phyloP scores from a whole-genome alignment of 2,888 invertebrate species.

The Drosophila kuntzei region DNA sequence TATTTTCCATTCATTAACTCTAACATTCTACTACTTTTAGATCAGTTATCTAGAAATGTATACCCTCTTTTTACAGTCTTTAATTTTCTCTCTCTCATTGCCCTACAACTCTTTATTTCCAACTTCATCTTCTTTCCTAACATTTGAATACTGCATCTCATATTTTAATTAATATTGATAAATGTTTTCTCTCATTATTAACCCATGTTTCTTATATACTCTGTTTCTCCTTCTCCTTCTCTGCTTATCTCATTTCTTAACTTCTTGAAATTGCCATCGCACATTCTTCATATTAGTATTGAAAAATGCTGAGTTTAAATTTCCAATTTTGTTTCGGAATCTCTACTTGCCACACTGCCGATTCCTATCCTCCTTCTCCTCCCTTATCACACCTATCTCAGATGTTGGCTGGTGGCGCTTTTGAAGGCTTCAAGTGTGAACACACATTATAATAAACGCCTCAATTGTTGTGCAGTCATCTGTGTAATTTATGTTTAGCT shows the following conservation, averaged over 20 bases:
- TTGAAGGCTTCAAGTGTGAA: conserved; percentile 79
- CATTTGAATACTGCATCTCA: too few species aligned
- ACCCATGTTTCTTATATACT: neutral
- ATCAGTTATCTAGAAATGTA: too few species aligned
- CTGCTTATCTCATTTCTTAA: neutral
- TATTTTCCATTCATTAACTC: too few species aligned
- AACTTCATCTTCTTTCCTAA: too few species aligned
- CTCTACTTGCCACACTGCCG: neutral
- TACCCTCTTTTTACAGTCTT: too few species aligned
- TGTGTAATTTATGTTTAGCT: conserved; percentile 84
- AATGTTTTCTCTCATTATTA: too few species aligned
- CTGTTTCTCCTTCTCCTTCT: neutral
- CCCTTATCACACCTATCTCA: conserved; percentile 1
- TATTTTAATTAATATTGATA: too few species aligned
- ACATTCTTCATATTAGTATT: conserved; percentile 10
- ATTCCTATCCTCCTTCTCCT: neutral
- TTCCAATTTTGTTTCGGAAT: conserved; percentile 5
- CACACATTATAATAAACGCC: conserved; percentile 83
- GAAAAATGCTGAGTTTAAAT: conserved; percentile 15
- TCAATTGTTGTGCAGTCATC: conserved; percentile 82
- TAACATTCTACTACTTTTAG: too few species aligned
- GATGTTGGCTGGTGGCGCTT: conserved; percentile 26
- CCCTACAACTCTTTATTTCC: too few species aligned
- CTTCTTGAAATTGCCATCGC: neutral
- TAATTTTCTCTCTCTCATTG: too few species aligned